Conservation (phyloP, 2,888 invertebrate genomes). For the Venusia cambrica region DNA sequence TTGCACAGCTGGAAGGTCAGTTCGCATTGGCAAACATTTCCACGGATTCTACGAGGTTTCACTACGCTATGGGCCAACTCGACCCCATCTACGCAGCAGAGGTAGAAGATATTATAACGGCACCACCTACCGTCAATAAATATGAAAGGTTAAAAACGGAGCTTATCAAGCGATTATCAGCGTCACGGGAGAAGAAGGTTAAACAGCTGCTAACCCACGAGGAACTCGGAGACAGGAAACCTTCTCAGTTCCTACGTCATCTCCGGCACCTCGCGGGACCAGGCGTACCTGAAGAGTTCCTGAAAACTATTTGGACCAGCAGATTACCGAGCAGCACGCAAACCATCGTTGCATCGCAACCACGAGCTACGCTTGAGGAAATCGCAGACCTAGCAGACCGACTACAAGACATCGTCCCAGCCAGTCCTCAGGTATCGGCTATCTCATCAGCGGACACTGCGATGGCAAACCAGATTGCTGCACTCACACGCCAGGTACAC, state of each 20-base stretch:
- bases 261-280: conserved; percentile 23
- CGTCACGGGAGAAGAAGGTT: conserved; percentile 4
- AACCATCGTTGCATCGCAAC: conserved; percentile 1
- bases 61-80: background rate
- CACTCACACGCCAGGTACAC: conserved; percentile 2
- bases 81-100: conserved; percentile 1
- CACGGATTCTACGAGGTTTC: background rate
- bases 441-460: background rate
- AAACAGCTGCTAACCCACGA: conserved; percentile 24
- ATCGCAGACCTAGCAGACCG: conserved; percentile 4
- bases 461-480: conserved; percentile 4
- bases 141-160: too few relatives aligned
- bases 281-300: conserved; percentile 17
- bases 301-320: conserved; percentile 17
- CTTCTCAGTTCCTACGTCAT: conserved; percentile 25
- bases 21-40: background rate
- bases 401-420: conserved; percentile 1
- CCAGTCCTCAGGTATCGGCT: background rate
- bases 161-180: conserved; percentile 7
- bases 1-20: background rate
- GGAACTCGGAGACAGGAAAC: conserved; percentile 26
- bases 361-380: background rate
- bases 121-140: too few relatives aligned
- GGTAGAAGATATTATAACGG: too few relatives aligned
- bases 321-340: conserved; percentile 3